Conservation (phyloP, 2,113 vertebrate genomes). For the Mugil cephalus region DNA sequence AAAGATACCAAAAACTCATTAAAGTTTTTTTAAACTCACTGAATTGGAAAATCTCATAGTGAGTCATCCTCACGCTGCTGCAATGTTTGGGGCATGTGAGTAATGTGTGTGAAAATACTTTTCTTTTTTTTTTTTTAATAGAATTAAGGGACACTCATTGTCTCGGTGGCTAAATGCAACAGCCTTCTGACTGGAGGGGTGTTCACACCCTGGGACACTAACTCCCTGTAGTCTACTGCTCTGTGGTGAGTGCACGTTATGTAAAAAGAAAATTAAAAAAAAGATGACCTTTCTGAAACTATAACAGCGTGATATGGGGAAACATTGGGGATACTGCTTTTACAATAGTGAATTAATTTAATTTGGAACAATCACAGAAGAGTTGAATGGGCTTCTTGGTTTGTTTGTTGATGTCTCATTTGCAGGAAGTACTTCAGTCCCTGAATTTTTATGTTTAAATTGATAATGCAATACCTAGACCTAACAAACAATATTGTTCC, state of each 20-base stretch:
- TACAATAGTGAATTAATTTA: background rate
- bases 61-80: conserved; percentile 6
- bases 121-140: conserved; percentile 23
- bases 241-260: conserved; percentile 2
- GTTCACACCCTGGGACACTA: conserved; percentile 25
- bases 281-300: conserved; percentile 28
- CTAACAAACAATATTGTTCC: background rate
- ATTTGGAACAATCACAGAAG: conserved; percentile 1
- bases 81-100: conserved; percentile 21
- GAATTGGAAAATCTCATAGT: conserved; percentile 10
- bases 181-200: conserved; percentile 6
- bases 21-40: background rate
- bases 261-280: too few species aligned
- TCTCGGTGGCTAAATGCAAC: conserved; percentile 27
- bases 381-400: background rate
- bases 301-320: background rate
- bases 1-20: too few species aligned
- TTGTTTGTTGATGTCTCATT: conserved; percentile 5
- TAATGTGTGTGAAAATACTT: conserved; percentile 32
- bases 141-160: conserved; percentile 16
- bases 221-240: conserved; percentile 12
- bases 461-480: conserved; percentile 1
- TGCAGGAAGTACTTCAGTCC: background rate
- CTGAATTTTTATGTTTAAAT: background rate
- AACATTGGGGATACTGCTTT: background rate